Percentiles rank a stretch among this genome's conserved stretches.
These are phyloP conservation scores for Morpho deidamia DNA, from an alignment of 2,888 invertebrate genomes.

Conservation along the genomic window DNA sequence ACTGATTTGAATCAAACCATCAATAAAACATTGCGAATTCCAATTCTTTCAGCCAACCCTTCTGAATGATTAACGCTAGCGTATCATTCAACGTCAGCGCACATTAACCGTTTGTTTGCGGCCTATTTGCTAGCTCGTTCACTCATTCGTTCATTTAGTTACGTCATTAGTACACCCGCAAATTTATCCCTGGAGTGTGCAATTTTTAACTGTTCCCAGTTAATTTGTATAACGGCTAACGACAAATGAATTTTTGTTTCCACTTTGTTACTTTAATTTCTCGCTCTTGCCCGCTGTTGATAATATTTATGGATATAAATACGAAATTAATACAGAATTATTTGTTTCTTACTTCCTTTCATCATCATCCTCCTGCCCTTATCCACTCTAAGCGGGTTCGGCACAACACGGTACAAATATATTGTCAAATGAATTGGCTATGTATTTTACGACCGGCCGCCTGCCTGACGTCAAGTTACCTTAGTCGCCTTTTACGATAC, in stretches of 20 bases:
- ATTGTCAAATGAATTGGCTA: no score
- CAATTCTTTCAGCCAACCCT: slow-evolving; percentile 20
- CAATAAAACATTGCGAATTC: slow-evolving; percentile 26
- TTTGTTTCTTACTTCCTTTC: no score
- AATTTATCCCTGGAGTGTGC: slow-evolving; percentile 21
- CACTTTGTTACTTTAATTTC: slow-evolving; percentile 5
- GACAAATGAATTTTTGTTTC: neutral
- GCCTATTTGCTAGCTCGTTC: slow-evolving; percentile 16
- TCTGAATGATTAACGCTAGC: slow-evolving; percentile 29
- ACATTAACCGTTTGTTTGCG: slow-evolving; percentile 25
- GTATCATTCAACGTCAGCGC: slow-evolving; percentile 31
- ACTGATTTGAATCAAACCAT: slow-evolving; percentile 26
- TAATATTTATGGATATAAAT: no score
- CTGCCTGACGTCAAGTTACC: no score
- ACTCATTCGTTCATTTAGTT: slow-evolving; percentile 26
- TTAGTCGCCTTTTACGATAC: no score
- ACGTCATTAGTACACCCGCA: slow-evolving; percentile 28
- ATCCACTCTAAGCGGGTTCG: no score
- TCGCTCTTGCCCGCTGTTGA: slow-evolving; percentile 1
- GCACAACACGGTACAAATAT: no score
- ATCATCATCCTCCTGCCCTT: no score
- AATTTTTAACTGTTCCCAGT: slow-evolving; percentile 26
- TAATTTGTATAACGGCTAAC: slow-evolving; percentile 19
- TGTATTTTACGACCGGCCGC: no score
- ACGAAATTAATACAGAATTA: no score